A percentile compares a stretch with the other conserved stretches of the same genome.
phyloP scores from a whole-genome alignment of 2,888 invertebrate genomes.

The Globia sparganii region DNA sequence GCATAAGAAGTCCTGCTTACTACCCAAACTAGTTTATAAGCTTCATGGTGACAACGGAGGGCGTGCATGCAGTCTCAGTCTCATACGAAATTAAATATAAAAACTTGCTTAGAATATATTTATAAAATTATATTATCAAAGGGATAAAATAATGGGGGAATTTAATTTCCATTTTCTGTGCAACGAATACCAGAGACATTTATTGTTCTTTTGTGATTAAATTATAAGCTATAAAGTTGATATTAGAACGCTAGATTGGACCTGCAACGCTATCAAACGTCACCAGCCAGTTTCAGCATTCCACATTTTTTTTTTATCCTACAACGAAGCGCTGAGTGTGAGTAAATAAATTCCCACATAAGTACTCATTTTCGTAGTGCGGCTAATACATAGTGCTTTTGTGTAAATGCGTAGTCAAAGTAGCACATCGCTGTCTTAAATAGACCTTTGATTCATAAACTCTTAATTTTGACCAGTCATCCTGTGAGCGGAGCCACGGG shows the following conservation, averaged over 20 bases:
- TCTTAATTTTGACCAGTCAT: not conserved
- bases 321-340: slow-evolving; percentile 50
- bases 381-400: slow-evolving; percentile 69
- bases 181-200: slow-evolving; percentile 16
- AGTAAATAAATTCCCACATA: slow-evolving; percentile 63
- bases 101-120: slow-evolving; percentile 65
- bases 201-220: slow-evolving; percentile 12
- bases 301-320: slow-evolving; percentile 14
- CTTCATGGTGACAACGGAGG: slow-evolving; percentile 55
- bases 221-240: not conserved
- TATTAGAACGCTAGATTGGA: slow-evolving; percentile 12
- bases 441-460: slow-evolving; percentile 51
- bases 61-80: slow-evolving; percentile 74
- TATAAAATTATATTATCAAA: slow-evolving; percentile 54
- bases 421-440: slow-evolving; percentile 61
- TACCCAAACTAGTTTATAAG: slow-evolving; percentile 47
- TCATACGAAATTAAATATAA: slow-evolving; percentile 73
- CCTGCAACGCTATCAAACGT: slow-evolving; percentile 25
- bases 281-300: slow-evolving; percentile 9
- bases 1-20: slow-evolving; percentile 60
- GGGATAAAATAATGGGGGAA: slow-evolving; percentile 63
- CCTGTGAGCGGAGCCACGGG: not conserved
- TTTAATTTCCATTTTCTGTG: slow-evolving; percentile 54
- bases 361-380: slow-evolving; percentile 63
- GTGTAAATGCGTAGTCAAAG: slow-evolving; percentile 69